These are phyloP conservation scores for Diarsia brunnea DNA, from an alignment of 2,888 invertebrate species.

Conservation along the genomic window DNA sequence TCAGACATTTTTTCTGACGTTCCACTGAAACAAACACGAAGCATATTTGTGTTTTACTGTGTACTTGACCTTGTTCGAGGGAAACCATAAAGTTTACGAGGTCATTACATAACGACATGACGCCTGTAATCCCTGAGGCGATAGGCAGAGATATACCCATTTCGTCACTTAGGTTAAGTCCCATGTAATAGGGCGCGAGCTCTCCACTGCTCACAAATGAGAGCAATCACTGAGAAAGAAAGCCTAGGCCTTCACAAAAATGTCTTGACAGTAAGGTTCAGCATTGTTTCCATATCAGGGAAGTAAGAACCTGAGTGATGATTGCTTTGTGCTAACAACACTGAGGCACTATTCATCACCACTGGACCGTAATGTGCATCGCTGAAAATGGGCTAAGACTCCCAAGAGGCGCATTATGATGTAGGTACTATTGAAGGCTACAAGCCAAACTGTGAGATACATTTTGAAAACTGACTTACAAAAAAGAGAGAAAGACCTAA, in stretches of 20 bases:
- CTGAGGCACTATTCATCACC: conserved; percentile 26
- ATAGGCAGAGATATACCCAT: too few relatives aligned
- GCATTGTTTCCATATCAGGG: conserved; percentile 11
- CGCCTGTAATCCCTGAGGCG: too few relatives aligned
- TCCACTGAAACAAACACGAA: conserved; percentile 18
- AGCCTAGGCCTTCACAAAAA: conserved; percentile 26
- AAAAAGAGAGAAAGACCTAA: neutral
- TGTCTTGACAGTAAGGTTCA: conserved; percentile 7
- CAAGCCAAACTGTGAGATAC: neutral
- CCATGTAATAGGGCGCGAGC: too few relatives aligned
- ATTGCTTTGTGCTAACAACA: conserved; percentile 32
- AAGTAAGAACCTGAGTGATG: conserved; percentile 34
- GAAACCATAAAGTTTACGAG: conserved; percentile 38
- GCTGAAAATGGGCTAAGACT: conserved; percentile 33
- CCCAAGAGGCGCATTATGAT: conserved; percentile 16
- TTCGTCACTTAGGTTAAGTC: too few relatives aligned
- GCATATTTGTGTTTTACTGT: conserved; percentile 10
- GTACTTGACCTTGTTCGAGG: conserved; percentile 46
- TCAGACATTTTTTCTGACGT: conserved; percentile 13
- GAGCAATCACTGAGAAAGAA: conserved; percentile 26
- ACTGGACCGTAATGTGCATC: conserved; percentile 25
- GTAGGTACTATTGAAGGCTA: neutral
- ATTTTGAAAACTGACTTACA: conserved; percentile 1
- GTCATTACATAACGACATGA: too few relatives aligned
- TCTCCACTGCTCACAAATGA: conserved; percentile 5